Percentiles rank a stretch among this genome's conserved stretches.
Evolutionary conservation across 1,140 invertebrate species (phyloP).

Genomic region (Drosophila sucinea): DNA sequence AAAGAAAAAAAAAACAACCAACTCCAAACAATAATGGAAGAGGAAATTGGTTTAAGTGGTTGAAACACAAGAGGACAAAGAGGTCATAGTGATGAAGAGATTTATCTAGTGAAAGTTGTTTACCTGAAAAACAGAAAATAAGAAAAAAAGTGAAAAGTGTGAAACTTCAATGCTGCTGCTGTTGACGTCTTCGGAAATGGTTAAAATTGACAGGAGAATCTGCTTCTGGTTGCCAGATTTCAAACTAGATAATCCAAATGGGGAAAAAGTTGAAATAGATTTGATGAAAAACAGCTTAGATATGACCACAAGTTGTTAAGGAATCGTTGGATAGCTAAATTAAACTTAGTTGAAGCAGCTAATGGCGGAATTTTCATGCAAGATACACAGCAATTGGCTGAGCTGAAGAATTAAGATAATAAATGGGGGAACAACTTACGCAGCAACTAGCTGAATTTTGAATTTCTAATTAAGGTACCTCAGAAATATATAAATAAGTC

Average conservation of each 20-base stretch:
- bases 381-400: too few relatives aligned
- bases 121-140: slow-evolving; percentile 28
- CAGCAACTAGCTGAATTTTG: too few relatives aligned
- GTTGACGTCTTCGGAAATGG: slow-evolving; percentile 32
- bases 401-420: too few relatives aligned
- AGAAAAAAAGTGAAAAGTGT: slow-evolving; percentile 15
- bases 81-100: slow-evolving; percentile 19
- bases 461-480: too few relatives aligned
- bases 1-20: slow-evolving; percentile 7
- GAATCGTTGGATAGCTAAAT: not conserved
- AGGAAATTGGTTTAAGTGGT: slow-evolving; percentile 66
- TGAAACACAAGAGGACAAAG: slow-evolving; percentile 20
- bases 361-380: too few relatives aligned
- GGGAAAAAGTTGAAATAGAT: not conserved
- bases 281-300: not conserved
- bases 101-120: slow-evolving; percentile 56
- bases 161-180: slow-evolving; percentile 27
- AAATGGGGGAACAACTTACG: too few relatives aligned
- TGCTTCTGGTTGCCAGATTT: not conserved
- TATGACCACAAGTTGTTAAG: not conserved
- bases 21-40: slow-evolving; percentile 5
- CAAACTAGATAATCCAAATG: not conserved
- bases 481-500: too few relatives aligned
- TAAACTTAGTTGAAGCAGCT: not conserved
- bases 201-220: not conserved